These are phyloP conservation scores for Pachyseris speciosa DNA, from an alignment of 64 coral and sea anemone species.

Conservation along the genomic window DNA sequence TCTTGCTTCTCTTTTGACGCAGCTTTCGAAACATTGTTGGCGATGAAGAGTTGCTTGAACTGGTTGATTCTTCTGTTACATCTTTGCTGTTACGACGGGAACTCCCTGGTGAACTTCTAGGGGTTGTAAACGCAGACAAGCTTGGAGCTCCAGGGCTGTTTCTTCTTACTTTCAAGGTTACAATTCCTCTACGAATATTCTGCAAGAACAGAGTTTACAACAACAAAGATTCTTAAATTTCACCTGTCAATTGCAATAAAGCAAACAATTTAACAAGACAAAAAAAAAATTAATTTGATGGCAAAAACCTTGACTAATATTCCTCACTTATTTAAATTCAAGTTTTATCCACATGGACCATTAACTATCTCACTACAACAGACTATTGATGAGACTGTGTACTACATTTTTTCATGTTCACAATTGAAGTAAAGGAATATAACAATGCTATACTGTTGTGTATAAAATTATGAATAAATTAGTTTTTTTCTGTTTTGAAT, in stretches of 20 bases:
- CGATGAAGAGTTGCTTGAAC: slow-evolving; percentile 81
- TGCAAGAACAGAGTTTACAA: slow-evolving; percentile 38
- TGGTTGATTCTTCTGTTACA: slow-evolving; percentile 59
- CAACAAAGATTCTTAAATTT: background rate
- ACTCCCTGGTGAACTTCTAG: slow-evolving; percentile 51
- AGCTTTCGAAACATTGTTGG: slow-evolving; percentile 75
- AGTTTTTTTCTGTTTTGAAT: background rate
- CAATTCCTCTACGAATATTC: slow-evolving; percentile 89
- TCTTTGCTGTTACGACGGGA: slow-evolving; percentile 48
- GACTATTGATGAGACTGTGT: background rate
- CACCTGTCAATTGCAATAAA: background rate
- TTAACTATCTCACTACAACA: background rate
- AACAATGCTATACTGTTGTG: background rate
- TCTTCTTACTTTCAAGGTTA: slow-evolving; percentile 78
- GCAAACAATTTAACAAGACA: background rate
- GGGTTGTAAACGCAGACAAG: slow-evolving; percentile 71
- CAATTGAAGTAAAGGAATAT: background rate
- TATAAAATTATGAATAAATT: background rate
- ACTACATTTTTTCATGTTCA: background rate
- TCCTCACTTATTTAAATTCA: background rate
- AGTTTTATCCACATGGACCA: background rate
- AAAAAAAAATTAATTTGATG: background rate
- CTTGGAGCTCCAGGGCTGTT: slow-evolving; percentile 60
- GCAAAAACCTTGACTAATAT: background rate
- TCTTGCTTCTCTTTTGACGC: slow-evolving; percentile 71